Evolutionary conservation across 2,888 invertebrate genomes (phyloP), one percentile per base, ranked within the genome.

Genomic region (Trichacis sp.): DNA sequence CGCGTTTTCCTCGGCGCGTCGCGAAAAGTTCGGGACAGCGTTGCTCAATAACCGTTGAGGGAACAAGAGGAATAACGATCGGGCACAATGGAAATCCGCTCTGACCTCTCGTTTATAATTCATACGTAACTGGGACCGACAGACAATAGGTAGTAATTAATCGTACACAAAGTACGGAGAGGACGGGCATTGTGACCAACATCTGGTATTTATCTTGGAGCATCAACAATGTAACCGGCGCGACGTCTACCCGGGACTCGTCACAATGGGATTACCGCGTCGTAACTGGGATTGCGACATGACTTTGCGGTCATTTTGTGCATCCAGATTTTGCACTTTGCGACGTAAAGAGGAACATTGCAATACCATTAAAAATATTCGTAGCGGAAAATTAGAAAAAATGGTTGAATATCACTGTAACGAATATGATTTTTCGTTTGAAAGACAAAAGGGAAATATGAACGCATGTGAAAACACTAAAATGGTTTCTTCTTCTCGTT

Each of bases 131-230:
- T 73, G 77, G 70, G 73, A 68, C 70, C 77, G 77, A 78, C 77
- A 73, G 76, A 78, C 78, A 78, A 78, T 78, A 72, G 73, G 64
- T 64, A 70, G 77, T 78, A 78, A 78, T 78, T 78, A 78, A 78
- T 78, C 76, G 75, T 74, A 78, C 74, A 78, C 78, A 74, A 77
- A 78, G 73, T 78, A 75, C 73, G 69, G 70, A 70, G 72, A 65
- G 74, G 74, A 68, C 69, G 11, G 49, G 74, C 69, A 78, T 78
- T 78, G 77, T 75, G 74, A 69, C 69, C 73, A 58, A 70, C 76
- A 77, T 76, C 77, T 73, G 76, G 75, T 78, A 78, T 76, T 78
- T 77, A 78, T 78, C 77, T 78, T 73, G 76, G 72, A 75, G 77
- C 73, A 77, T 73, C 73, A 76, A 77, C 77, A 77, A 77, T 78